Evolutionary conservation across 1,140 invertebrate species (phyloP).

Genomic region (Hermatobates lingyangjiaoensis): DNA sequence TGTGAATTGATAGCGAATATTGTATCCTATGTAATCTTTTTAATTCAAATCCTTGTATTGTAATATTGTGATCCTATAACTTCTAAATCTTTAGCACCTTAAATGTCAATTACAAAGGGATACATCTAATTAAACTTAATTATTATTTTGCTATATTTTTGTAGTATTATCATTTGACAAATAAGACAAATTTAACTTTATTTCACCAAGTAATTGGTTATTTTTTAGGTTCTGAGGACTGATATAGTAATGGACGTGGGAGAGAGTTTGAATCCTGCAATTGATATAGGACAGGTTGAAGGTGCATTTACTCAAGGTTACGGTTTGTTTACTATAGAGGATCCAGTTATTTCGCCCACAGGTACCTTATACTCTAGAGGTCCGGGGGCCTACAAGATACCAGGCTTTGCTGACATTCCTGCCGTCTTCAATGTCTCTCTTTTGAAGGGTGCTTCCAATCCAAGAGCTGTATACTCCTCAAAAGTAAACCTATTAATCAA

Average conservation of each 20-base stretch:
- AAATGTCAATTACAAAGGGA: too few relatives aligned
- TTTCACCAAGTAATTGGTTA: too few relatives aligned
- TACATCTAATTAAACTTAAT: too few relatives aligned
- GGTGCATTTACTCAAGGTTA: constrained; percentile 87
- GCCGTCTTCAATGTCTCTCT: constrained; percentile 81
- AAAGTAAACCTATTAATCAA: constrained; percentile 85
- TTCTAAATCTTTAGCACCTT: too few relatives aligned
- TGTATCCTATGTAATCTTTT: too few relatives aligned
- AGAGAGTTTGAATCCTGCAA: constrained; percentile 81
- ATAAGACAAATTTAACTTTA: too few relatives aligned
- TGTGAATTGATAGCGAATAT: too few relatives aligned
- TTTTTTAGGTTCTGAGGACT: constrained; percentile 47
- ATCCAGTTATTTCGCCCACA: constrained; percentile 63
- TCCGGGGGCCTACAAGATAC: constrained; percentile 85
- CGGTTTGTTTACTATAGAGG: constrained; percentile 78
- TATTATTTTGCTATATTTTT: too few relatives aligned
- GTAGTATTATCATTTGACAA: too few relatives aligned
- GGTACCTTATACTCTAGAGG: constrained; percentile 66
- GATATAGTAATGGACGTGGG: constrained; percentile 94
- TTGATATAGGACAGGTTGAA: constrained; percentile 91
- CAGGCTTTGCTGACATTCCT: constrained; percentile 76
- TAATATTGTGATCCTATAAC: too few relatives aligned
- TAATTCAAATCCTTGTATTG: too few relatives aligned
- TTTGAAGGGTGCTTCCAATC: constrained; percentile 69
- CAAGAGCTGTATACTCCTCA: constrained; percentile 79